phyloP scores from a whole-genome alignment of 2,113 vertebrate genomes.

The Podilymbus podiceps region DNA sequence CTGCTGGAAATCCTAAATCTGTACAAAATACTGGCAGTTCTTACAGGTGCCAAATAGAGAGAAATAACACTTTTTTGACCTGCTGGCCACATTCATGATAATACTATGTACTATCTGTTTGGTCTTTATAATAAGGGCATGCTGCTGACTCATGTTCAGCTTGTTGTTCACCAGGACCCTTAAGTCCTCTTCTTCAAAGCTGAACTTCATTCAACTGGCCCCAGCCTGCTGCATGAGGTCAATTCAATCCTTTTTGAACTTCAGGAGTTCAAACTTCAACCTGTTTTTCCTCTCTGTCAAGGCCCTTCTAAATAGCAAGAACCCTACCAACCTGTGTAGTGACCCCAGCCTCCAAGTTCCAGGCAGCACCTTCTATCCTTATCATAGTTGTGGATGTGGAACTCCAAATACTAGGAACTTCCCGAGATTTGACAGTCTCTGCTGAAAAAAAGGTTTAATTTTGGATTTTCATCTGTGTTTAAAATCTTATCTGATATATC shows the following conservation, averaged over 20 bases:
- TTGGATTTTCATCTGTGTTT: not conserved
- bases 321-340: not conserved
- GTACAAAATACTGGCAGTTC: not conserved
- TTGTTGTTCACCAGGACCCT: not conserved
- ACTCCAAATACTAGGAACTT: not conserved
- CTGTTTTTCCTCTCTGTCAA: not conserved
- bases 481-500: not conserved
- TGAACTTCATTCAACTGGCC: not conserved
- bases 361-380: not conserved
- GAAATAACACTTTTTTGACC: too few relatives aligned
- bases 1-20: not conserved
- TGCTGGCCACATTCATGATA: not conserved
- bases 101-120: not conserved
- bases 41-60: not conserved
- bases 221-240: not conserved
- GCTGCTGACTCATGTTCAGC: not conserved
- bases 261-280: not conserved
- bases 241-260: not conserved
- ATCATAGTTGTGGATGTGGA: not conserved
- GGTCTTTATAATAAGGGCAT: not conserved
- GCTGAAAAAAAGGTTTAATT: not conserved
- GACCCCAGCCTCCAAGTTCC: not conserved
- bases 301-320: not conserved
- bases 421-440: not conserved
- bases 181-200: not conserved